Evolutionary conservation across 30 jellyfish, hydroid and myxozoan genomes (phyloP).

Genomic region (Clytia hemisphaerica): DNA sequence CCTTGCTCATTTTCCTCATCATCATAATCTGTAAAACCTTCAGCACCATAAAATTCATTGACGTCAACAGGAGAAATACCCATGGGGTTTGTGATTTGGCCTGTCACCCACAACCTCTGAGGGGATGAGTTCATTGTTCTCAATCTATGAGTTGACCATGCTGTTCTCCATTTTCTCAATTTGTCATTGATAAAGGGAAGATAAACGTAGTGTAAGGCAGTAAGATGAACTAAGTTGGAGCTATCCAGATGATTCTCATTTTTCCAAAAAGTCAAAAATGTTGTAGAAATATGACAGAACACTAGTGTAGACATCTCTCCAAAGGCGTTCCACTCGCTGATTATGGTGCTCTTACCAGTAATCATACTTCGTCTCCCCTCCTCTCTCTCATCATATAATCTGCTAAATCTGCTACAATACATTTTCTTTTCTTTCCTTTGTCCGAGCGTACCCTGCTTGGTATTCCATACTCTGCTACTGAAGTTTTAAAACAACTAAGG

Average conservation of each 20-base stretch:
- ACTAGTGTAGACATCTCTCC: constrained; percentile 16
- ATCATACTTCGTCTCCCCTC: constrained; percentile 1
- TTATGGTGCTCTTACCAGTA: constrained; percentile 16
- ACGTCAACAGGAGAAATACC: constrained; percentile 29
- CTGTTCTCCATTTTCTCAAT: no score
- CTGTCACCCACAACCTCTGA: constrained; percentile 27
- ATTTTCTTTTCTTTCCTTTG: constrained; percentile 25
- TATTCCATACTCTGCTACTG: constrained; percentile 14
- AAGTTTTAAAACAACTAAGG: background rate
- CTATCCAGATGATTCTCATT: constrained; percentile 6
- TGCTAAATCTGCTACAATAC: constrained; percentile 14
- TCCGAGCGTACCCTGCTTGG: constrained; percentile 26
- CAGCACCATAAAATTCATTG: no score
- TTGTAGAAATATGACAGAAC: constrained; percentile 21
- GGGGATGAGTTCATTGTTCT: constrained; percentile 29
- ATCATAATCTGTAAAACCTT: no score
- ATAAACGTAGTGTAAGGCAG: no score
- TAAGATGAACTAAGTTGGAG: background rate
- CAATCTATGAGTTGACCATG: constrained; percentile 26
- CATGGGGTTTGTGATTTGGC: constrained; percentile 36
- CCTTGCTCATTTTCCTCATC: no score
- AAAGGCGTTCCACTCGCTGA: constrained; percentile 27
- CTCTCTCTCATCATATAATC: no score
- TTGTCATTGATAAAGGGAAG: background rate
- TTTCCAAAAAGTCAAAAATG: constrained; percentile 23